phyloP scores from a whole-genome alignment of 92 coral and sea anemone species.

The Nematostella vectensis region DNA sequence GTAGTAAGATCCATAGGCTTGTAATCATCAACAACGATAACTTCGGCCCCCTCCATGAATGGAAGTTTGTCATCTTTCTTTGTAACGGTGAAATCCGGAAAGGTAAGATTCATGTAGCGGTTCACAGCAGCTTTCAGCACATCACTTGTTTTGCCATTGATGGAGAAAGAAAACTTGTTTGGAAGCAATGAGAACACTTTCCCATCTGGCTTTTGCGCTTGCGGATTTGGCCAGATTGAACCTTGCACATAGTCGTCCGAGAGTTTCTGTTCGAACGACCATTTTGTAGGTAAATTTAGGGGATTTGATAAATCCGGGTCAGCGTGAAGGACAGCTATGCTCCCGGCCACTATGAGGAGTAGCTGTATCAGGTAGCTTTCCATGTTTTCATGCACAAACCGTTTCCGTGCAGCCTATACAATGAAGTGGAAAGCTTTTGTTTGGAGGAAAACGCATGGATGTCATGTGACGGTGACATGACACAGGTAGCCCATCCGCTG shows the following conservation, averaged over 20 bases:
- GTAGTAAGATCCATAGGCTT: slow-evolving; percentile 55
- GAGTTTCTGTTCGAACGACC: too few relatives aligned
- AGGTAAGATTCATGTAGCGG: slow-evolving; percentile 62
- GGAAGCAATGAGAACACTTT: slow-evolving; percentile 47
- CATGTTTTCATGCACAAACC: too few relatives aligned
- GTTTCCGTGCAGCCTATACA: too few relatives aligned
- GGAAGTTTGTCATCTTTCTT: slow-evolving; percentile 11
- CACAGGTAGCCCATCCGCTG: too few relatives aligned
- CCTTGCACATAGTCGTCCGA: slow-evolving; percentile 84
- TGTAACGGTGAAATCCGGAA: slow-evolving; percentile 37
- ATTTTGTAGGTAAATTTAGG: too few relatives aligned
- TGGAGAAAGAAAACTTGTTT: slow-evolving; percentile 35
- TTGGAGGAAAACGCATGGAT: too few relatives aligned
- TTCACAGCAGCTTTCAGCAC: slow-evolving; percentile 64
- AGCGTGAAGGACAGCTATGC: too few relatives aligned
- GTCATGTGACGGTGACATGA: too few relatives aligned
- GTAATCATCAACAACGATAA: slow-evolving; percentile 52
- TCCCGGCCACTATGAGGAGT: too few relatives aligned
- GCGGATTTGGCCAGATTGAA: slow-evolving; percentile 96
- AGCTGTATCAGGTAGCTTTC: too few relatives aligned
- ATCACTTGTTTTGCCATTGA: slow-evolving; percentile 72
- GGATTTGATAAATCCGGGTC: too few relatives aligned
- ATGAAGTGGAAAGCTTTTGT: too few relatives aligned
- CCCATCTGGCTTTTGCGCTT: slow-evolving; percentile 40
- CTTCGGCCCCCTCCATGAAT: slow-evolving; percentile 10